Percentiles rank a stretch among this genome's conserved stretches.
Conservation (phyloP, 2,113 vertebrate species). For the Nematolebias whitei region DNA sequence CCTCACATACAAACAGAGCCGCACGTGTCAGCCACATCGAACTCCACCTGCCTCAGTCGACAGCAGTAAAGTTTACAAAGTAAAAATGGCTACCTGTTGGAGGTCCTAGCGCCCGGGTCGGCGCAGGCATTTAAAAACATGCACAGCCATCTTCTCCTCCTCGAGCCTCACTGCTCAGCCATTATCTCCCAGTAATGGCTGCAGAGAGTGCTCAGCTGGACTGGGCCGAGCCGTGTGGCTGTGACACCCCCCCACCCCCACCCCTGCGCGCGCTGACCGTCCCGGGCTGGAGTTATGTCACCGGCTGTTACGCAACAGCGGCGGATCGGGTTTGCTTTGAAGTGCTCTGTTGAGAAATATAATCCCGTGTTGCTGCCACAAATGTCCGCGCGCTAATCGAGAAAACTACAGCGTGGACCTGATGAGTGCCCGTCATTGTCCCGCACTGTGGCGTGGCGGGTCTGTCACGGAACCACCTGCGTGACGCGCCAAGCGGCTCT, state of each 20-base stretch:
- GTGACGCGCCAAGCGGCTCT: no score
- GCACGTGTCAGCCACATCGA: neutral
- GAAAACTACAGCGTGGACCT: constrained; percentile 26
- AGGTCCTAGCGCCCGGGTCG: constrained; percentile 67
- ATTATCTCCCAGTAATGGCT: no score
- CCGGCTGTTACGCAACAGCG: constrained; percentile 73
- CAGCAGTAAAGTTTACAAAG: neutral
- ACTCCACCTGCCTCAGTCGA: constrained; percentile 11
- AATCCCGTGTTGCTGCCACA: constrained; percentile 60
- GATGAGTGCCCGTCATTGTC: no score
- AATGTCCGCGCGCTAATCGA: constrained; percentile 44
- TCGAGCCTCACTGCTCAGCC: neutral
- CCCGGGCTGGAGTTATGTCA: constrained; percentile 74
- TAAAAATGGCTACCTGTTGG: constrained; percentile 51
- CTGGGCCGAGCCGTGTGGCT: constrained; percentile 24
- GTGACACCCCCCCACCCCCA: constrained; percentile 10
- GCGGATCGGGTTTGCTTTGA: constrained; percentile 67
- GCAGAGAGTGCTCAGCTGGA: constrained; percentile 41
- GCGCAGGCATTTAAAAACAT: constrained; percentile 71
- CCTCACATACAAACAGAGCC: neutral
- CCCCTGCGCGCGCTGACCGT: constrained; percentile 42
- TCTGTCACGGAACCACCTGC: neutral
- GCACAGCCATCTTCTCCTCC: constrained; percentile 63
- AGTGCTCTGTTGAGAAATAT: constrained; percentile 64
- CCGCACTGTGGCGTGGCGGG: no score